Evolutionary conservation across 2,888 invertebrate genomes (phyloP).

Genomic region (Clepsis dumicolana): DNA sequence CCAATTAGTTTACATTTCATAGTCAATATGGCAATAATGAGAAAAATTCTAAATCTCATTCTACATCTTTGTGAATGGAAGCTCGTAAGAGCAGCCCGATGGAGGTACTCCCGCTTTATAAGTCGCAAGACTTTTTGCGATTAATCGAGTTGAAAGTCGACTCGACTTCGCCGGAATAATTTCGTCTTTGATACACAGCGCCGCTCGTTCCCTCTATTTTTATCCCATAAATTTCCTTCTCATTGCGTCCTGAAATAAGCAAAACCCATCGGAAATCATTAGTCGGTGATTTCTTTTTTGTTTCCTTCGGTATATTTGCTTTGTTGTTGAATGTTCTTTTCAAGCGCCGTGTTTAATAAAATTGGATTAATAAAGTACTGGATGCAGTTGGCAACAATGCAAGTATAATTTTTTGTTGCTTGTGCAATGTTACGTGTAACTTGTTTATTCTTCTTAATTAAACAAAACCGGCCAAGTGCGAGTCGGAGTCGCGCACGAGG

Average conservation of each 20-base stretch:
- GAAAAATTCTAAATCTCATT: no score
- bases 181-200: conserved; percentile 11
- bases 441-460: no score
- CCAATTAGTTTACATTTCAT: no score
- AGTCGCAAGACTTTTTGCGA: conserved; percentile 10
- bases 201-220: conserved; percentile 15
- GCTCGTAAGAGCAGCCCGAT: background rate
- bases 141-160: conserved; percentile 35
- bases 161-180: conserved; percentile 17
- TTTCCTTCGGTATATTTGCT: background rate
- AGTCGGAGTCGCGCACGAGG: no score
- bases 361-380: background rate
- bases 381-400: background rate
- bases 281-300: conserved; percentile 3
- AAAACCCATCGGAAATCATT: conserved; percentile 10
- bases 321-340: background rate
- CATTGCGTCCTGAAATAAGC: conserved; percentile 1
- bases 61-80: no score
- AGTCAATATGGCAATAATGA: no score
- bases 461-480: no score
- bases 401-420: background rate
- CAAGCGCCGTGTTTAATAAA: background rate
- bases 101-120: background rate
- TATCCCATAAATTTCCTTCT: conserved; percentile 8
- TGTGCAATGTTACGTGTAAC: no score